Evolutionary conservation across 2,113 vertebrate genomes (phyloP).

Genomic region (Hyperoodon ampullatus): DNA sequence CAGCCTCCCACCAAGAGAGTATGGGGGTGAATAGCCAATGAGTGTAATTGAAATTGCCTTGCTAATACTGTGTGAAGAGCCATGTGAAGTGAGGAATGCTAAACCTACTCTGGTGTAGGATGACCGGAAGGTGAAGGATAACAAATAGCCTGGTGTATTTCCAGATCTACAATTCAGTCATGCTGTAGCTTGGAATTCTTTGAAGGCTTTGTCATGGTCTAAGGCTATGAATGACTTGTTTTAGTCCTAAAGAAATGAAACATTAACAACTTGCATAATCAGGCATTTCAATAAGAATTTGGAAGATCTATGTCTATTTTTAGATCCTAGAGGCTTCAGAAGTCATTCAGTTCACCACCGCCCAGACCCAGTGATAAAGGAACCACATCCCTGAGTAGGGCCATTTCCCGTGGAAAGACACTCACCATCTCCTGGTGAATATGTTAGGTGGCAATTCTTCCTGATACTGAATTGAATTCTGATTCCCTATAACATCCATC

Average conservation of each 20-base stretch:
- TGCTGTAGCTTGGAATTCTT: not conserved
- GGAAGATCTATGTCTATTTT: not conserved
- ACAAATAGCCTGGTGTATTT: not conserved
- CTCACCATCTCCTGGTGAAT: not conserved
- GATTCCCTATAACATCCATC: rapidly evolving
- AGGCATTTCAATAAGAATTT: not conserved
- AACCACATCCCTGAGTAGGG: not conserved
- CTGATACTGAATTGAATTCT: not conserved
- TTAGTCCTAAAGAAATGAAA: not conserved
- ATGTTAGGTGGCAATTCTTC: not conserved
- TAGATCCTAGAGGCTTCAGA: not conserved
- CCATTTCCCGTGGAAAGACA: not conserved
- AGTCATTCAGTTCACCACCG: not conserved
- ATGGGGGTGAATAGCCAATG: not conserved
- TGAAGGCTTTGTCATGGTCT: not conserved
- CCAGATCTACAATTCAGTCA: not conserved
- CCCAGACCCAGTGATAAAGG: not conserved
- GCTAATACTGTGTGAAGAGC: not conserved
- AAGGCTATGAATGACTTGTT: not conserved
- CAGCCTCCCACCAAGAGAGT: conserved; percentile 3
- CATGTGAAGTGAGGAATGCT: not conserved
- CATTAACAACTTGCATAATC: not conserved
- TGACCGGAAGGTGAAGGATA: not conserved
- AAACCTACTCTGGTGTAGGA: not conserved
- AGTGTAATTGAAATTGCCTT: not conserved